Evolutionary conservation across 2,113 vertebrate genomes (phyloP).

Genomic region (Dicentrarchus labrax): DNA sequence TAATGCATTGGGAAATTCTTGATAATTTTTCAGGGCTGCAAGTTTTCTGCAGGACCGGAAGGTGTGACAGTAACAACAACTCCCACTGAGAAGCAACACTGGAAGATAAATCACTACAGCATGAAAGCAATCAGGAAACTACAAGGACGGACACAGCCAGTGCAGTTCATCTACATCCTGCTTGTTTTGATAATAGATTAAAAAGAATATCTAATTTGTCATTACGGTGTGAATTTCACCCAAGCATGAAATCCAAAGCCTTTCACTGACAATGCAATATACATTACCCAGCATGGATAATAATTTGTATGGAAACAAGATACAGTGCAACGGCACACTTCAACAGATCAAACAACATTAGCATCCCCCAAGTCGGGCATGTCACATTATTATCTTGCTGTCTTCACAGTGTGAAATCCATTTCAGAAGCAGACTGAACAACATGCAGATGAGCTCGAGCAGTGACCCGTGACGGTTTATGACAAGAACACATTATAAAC

Average conservation of each 20-base stretch:
- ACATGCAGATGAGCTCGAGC: constrained; percentile 31
- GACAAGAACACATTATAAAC: constrained; percentile 14
- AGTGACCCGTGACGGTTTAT: constrained; percentile 19
- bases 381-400: constrained; percentile 12
- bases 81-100: too few species aligned
- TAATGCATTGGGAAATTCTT: too few species aligned
- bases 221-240: constrained; percentile 9
- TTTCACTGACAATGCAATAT: constrained; percentile 24
- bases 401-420: constrained; percentile 36
- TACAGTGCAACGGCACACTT: constrained; percentile 15
- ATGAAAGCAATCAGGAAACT: constrained; percentile 12
- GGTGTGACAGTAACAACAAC: too few species aligned
- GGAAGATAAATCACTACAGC: neutral
- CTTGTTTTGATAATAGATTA: constrained; percentile 19
- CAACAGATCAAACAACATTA: constrained; percentile 52
- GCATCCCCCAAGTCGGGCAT: constrained; percentile 26
- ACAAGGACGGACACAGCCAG: neutral
- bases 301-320: constrained; percentile 53
- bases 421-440: constrained; percentile 28
- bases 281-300: constrained; percentile 4
- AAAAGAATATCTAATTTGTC: constrained; percentile 21
- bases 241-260: constrained; percentile 31
- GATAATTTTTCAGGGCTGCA: too few species aligned
- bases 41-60: too few species aligned
- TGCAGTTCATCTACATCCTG: neutral